Conservation (phyloP, 1,140 invertebrate genomes). For the Papilio dardanus region DNA sequence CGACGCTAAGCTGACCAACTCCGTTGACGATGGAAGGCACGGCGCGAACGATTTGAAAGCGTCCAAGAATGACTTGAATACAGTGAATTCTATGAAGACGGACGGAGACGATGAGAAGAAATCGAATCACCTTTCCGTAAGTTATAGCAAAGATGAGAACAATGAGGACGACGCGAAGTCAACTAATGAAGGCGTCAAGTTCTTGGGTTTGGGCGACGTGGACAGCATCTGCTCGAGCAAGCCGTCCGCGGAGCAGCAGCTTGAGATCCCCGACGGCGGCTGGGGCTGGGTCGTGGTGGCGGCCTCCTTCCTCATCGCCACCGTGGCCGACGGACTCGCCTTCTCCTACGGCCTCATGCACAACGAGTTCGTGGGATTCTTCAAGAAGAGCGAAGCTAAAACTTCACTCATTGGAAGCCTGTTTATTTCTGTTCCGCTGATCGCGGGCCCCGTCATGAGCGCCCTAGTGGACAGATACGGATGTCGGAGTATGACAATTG, state of each 20-base stretch:
- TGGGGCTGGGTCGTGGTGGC: constrained; percentile 96
- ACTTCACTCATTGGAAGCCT: constrained; percentile 94
- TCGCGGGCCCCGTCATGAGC: constrained; percentile 93
- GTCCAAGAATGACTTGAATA: constrained; percentile 67
- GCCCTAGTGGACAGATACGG: constrained; percentile 94
- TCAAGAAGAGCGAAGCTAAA: constrained; percentile 89
- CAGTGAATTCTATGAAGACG: constrained; percentile 72
- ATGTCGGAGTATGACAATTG: constrained; percentile 92
- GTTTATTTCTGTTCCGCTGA: constrained; percentile 93
- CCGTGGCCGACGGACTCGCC: constrained; percentile 96
- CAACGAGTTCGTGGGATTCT: constrained; percentile 91
- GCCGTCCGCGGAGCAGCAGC: constrained; percentile 67
- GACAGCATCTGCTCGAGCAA: constrained; percentile 81
- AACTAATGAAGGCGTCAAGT: constrained; percentile 79
- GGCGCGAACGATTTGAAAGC: constrained; percentile 56
- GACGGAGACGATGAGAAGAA: constrained; percentile 50
- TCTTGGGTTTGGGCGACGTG: constrained; percentile 78
- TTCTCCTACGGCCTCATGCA: constrained; percentile 96
- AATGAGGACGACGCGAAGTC: constrained; percentile 68
- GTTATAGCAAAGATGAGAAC: constrained; percentile 65
- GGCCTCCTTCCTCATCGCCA: constrained; percentile 92
- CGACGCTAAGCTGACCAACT: constrained; percentile 69
- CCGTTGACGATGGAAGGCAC: constrained; percentile 57
- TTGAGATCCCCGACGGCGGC: constrained; percentile 87
- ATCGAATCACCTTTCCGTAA: constrained; percentile 58